phyloP scores from a whole-genome alignment of 2,113 vertebrate species.

The Takifugu bimaculatus region DNA sequence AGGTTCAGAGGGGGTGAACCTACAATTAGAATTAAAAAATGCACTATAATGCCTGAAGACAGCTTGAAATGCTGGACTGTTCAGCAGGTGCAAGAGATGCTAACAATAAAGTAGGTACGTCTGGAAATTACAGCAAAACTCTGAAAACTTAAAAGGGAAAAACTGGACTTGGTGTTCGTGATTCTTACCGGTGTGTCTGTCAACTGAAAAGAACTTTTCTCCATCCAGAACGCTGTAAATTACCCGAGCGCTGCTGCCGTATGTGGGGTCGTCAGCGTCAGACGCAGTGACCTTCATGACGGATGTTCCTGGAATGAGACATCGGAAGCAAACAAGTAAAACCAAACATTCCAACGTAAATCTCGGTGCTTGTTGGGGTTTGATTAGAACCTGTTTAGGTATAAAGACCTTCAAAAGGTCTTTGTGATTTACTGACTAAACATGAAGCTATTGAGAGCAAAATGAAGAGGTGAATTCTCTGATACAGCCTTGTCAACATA shows the following conservation, averaged over 20 bases:
- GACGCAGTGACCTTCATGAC: conserved; percentile 97
- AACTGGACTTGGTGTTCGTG: background rate
- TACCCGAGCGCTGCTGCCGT: conserved; percentile 91
- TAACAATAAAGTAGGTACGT: too few relatives aligned
- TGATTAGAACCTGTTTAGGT: too few relatives aligned
- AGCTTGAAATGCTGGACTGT: background rate
- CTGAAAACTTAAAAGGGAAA: background rate
- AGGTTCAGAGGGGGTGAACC: background rate
- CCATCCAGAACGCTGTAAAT: conserved; percentile 95
- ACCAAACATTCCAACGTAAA: background rate
- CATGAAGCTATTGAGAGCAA: too few relatives aligned
- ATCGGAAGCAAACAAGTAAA: conserved; percentile 29
- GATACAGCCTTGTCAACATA: too few relatives aligned
- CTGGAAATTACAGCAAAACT: too few relatives aligned
- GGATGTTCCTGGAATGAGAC: conserved; percentile 81
- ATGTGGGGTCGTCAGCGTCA: conserved; percentile 92
- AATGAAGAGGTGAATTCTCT: background rate
- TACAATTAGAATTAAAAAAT: background rate
- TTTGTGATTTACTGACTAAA: too few relatives aligned
- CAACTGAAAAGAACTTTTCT: conserved; percentile 91
- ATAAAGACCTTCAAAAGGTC: too few relatives aligned
- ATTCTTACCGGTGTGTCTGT: conserved; percentile 88
- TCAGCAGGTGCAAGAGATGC: background rate
- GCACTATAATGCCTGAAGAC: too few relatives aligned
- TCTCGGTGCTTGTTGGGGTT: too few relatives aligned